phyloP scores from a whole-genome alignment of 2,797 vertebrate species.

The Arctocebus calabarensis region DNA sequence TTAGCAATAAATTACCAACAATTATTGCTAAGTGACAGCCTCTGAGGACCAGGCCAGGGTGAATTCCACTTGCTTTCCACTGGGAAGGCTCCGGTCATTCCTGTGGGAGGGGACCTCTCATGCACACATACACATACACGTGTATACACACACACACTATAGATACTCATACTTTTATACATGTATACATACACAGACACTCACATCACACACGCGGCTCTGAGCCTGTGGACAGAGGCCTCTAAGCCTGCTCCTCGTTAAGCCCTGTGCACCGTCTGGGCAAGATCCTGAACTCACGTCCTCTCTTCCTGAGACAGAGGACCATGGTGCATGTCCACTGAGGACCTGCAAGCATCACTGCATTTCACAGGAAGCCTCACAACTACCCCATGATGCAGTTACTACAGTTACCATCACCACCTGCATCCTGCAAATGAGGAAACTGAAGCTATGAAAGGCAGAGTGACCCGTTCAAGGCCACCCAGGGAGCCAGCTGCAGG shows the following conservation, averaged over 20 bases:
- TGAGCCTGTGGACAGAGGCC: too few relatives aligned
- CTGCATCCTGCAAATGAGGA: background rate
- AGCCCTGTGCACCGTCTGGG: background rate
- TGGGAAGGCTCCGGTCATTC: background rate
- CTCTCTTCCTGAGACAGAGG: background rate
- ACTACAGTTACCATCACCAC: background rate
- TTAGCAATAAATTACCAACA: background rate
- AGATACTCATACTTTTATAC: too few relatives aligned
- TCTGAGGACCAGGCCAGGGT: background rate
- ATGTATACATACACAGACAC: background rate
- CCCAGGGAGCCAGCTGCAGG: background rate
- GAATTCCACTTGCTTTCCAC: background rate
- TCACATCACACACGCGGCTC: background rate
- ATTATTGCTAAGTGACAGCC: background rate
- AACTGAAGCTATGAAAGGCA: background rate
- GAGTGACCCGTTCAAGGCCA: background rate
- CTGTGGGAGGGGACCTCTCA: background rate
- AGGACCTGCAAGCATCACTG: background rate
- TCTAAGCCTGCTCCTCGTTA: background rate
- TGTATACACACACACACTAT: too few relatives aligned
- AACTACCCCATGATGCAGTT: background rate
- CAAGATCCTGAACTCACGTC: background rate
- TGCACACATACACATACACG: background rate
- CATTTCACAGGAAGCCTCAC: background rate
- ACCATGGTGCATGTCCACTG: fast-evolving